Conservation (phyloP, 2,113 vertebrate species). For the Pyrgilauda ruficollis region DNA sequence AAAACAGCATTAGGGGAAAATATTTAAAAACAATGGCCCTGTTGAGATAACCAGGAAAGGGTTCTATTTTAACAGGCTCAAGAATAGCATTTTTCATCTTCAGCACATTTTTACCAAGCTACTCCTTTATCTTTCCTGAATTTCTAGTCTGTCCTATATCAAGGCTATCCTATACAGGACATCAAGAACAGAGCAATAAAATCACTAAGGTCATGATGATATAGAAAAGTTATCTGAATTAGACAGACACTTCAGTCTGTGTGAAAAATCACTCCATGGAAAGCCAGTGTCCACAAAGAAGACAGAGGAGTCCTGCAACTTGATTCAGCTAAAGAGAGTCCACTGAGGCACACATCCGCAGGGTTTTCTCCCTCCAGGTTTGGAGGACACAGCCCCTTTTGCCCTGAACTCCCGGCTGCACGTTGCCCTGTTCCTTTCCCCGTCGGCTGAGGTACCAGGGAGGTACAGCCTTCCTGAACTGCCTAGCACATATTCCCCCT, state of each 20-base stretch:
- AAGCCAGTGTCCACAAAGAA: neutral
- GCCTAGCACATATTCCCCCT: neutral
- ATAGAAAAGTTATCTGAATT: neutral
- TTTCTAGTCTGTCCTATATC: neutral
- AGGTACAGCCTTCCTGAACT: fast-evolving
- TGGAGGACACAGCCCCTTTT: neutral
- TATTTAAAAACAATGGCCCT: neutral
- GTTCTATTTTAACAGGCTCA: neutral
- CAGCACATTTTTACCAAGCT: neutral
- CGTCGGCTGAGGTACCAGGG: fast-evolving
- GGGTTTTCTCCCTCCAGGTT: neutral
- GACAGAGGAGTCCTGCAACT: neutral
- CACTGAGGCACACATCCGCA: fast-evolving
- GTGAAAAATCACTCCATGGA: neutral
- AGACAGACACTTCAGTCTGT: neutral
- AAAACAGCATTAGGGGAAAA: neutral
- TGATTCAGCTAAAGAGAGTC: neutral
- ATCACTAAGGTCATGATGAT: neutral
- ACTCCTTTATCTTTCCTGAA: neutral
- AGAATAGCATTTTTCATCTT: neutral
- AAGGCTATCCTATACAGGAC: neutral
- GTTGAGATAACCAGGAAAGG: neutral
- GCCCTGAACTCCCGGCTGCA: neutral
- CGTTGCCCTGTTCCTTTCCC: neutral
- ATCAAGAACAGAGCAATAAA: neutral